A percentile compares a stretch with the other conserved stretches of the same genome.
Evolutionary conservation across 1,140 invertebrate genomes (phyloP).

Genomic region (Neodiprion lecontei): DNA sequence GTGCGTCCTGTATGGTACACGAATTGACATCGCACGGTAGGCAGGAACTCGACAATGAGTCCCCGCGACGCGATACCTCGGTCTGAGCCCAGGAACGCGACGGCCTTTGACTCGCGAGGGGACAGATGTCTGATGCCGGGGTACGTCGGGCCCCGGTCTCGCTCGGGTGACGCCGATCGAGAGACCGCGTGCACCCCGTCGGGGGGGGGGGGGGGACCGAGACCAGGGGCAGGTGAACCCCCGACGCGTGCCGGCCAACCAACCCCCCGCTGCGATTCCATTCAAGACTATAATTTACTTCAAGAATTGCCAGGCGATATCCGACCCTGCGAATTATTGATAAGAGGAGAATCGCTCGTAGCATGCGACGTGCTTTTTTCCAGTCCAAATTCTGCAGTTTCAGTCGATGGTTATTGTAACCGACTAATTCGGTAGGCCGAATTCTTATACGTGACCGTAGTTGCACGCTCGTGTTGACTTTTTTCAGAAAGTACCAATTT

Average conservation of each 20-base stretch:
- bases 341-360: too few species aligned
- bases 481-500: too few species aligned
- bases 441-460: too few species aligned
- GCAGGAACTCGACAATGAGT: constrained; percentile 31
- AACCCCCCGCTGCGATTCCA: constrained; percentile 59
- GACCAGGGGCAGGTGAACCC: constrained; percentile 55
- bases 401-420: too few species aligned
- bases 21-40: constrained; percentile 14
- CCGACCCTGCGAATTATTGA: constrained; percentile 18
- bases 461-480: too few species aligned
- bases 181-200: neutral
- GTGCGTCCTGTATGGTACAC: neutral
- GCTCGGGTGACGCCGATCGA: constrained; percentile 1
- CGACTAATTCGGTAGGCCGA: too few species aligned
- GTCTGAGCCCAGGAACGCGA: constrained; percentile 29
- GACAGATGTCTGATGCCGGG: constrained; percentile 55
- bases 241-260: constrained; percentile 58
- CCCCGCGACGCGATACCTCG: constrained; percentile 27
- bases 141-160: neutral
- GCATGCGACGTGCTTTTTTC: too few species aligned
- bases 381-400: too few species aligned
- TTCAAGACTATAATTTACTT: constrained; percentile 66
- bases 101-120: constrained; percentile 48
- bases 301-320: constrained; percentile 54
- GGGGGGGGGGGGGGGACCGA: neutral